Evolutionary conservation across 2,113 vertebrate genomes (phyloP).

Genomic region (Rhineura floridana): DNA sequence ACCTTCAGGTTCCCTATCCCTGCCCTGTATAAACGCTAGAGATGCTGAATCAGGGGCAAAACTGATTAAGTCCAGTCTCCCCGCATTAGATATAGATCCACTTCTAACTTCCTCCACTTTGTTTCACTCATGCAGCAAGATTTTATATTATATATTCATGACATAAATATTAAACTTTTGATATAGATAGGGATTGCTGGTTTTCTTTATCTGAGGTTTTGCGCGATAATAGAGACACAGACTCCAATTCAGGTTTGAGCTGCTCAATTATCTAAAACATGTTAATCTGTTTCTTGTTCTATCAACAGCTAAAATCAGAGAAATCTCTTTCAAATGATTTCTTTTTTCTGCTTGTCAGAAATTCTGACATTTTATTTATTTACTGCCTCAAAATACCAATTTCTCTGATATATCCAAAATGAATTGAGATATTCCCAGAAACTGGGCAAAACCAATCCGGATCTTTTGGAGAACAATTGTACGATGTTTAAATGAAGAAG

Average conservation of each 20-base stretch:
- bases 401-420: background rate
- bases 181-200: background rate
- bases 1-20: too few relatives aligned
- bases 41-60: background rate
- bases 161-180: background rate
- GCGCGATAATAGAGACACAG: too few relatives aligned
- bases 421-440: background rate
- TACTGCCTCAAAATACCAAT: background rate
- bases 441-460: background rate
- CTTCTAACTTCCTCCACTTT: too few relatives aligned
- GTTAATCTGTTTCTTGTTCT: background rate
- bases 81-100: background rate
- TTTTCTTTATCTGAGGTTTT: too few relatives aligned
- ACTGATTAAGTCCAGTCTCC: background rate
- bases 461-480: background rate
- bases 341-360: background rate
- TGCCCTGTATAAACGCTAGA: background rate
- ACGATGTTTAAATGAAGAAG: background rate
- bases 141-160: background rate
- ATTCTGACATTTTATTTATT: background rate
- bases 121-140: background rate
- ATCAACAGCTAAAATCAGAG: background rate
- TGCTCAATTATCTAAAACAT: background rate
- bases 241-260: too few relatives aligned
- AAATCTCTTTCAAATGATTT: background rate